These are phyloP conservation scores for Erpobdella octoculata DNA, from an alignment of 2,888 invertebrate genomes.

Conservation along the genomic window DNA sequence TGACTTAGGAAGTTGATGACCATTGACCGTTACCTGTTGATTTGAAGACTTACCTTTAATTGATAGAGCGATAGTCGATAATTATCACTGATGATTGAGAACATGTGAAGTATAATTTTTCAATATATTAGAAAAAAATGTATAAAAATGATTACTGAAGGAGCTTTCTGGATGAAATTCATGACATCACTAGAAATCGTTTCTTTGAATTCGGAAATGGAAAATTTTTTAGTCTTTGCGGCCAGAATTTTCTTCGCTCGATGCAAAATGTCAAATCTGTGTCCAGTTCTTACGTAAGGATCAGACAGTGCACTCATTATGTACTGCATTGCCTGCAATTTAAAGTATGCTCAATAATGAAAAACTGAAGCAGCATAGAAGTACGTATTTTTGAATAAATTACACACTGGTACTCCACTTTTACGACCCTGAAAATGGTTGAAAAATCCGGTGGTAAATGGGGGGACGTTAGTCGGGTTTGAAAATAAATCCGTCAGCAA, in stretches of 20 bases:
- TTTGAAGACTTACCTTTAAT: slow-evolving; percentile 41
- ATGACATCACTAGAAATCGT: slow-evolving; percentile 40
- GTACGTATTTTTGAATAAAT: too few species aligned
- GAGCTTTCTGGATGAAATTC: slow-evolving; percentile 30
- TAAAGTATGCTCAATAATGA: too few species aligned
- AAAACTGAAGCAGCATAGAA: too few species aligned
- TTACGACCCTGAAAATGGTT: too few species aligned
- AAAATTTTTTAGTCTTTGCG: background rate
- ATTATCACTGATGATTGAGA: too few species aligned
- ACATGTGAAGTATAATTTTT: too few species aligned
- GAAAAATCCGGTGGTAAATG: too few species aligned
- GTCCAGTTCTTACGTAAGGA: slow-evolving; percentile 47
- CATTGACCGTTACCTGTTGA: slow-evolving; percentile 42
- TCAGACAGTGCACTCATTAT: slow-evolving; percentile 50
- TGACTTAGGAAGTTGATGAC: slow-evolving; percentile 39
- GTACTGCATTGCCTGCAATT: slow-evolving; percentile 47
- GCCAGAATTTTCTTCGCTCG: slow-evolving; percentile 50
- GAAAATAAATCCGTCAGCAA: too few species aligned
- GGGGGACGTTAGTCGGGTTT: too few species aligned
- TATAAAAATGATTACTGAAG: slow-evolving; percentile 26
- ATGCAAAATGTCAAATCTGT: slow-evolving; percentile 51
- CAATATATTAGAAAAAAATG: background rate
- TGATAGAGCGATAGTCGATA: background rate
- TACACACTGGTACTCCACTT: too few species aligned
- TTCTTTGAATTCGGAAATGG: slow-evolving; percentile 30